A percentile compares a stretch with the other conserved stretches of the same genome.
phyloP scores from a whole-genome alignment of 2,113 vertebrate genomes.

The Bubo blakistoni region DNA sequence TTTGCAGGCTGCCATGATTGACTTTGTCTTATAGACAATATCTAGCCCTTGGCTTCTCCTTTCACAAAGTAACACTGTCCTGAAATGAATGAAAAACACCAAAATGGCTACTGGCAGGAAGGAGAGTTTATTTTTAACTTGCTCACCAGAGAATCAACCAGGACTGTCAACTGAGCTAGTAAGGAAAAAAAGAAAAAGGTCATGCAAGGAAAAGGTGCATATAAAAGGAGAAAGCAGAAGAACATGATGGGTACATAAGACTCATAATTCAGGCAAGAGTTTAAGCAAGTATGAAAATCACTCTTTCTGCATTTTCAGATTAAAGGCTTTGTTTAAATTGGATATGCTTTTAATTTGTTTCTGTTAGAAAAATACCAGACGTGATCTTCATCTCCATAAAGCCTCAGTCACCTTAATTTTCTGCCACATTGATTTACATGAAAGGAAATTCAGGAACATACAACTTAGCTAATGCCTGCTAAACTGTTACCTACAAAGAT shows the following conservation, averaged over 20 bases:
- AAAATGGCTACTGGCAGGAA: not conserved
- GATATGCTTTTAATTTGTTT: constrained; percentile 7
- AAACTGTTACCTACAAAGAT: not conserved
- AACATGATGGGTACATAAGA: not conserved
- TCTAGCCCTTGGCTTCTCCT: not conserved
- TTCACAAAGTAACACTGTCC: not conserved
- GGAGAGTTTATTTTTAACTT: not conserved
- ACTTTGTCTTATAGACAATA: not conserved
- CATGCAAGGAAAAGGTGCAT: not conserved
- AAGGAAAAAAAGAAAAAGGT: not conserved
- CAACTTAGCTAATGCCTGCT: not conserved
- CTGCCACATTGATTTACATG: constrained; percentile 17
- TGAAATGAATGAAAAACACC: not conserved
- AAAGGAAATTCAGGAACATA: constrained; percentile 11
- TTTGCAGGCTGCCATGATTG: not conserved
- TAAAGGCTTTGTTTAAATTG: not conserved
- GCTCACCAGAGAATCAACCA: not conserved
- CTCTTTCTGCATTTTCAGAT: not conserved
- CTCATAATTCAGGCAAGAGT: not conserved
- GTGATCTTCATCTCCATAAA: not conserved
- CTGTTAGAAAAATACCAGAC: constrained; percentile 5
- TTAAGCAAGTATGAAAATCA: not conserved
- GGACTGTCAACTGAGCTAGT: not conserved
- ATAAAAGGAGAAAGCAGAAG: not conserved
- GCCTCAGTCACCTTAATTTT: constrained; percentile 1